Percentiles rank a stretch among this genome's conserved stretches.
Conservation (phyloP, 2,113 vertebrate species). For the Cyphomyrus plagiostoma region DNA sequence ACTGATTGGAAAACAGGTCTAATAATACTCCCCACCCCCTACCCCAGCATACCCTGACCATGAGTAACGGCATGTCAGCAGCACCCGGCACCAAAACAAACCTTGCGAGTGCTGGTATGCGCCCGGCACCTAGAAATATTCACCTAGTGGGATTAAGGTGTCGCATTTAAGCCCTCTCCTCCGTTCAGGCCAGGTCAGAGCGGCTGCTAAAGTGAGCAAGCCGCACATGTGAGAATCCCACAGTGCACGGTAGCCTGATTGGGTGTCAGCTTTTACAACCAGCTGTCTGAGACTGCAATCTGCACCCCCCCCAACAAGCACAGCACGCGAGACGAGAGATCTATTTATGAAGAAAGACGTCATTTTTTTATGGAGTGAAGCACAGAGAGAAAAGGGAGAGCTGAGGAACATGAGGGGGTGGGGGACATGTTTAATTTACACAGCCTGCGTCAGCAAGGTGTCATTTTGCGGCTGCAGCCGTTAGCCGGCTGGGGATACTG, state of each 20-base stretch:
- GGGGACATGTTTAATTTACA: constrained; percentile 54
- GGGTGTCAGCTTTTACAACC: constrained; percentile 45
- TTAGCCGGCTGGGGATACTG: constrained; percentile 60
- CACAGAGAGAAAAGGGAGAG: constrained; percentile 31
- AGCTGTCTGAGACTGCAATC: constrained; percentile 41
- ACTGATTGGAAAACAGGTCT: constrained; percentile 66
- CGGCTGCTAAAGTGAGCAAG: constrained; percentile 41
- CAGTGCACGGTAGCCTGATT: constrained; percentile 46
- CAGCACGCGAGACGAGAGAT: constrained; percentile 37
- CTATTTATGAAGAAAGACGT: constrained; percentile 63
- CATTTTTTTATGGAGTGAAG: constrained; percentile 49
- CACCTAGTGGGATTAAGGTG: constrained; percentile 58
- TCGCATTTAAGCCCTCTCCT: constrained; percentile 54
- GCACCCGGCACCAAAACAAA: constrained; percentile 56
- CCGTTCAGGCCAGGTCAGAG: constrained; percentile 36
- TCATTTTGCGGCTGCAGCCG: constrained; percentile 74
- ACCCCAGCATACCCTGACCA: constrained; percentile 60
- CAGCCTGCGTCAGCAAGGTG: constrained; percentile 51
- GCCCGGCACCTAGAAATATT: constrained; percentile 59
- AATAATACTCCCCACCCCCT: constrained; percentile 65
- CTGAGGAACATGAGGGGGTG: constrained; percentile 23
- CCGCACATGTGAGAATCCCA: constrained; percentile 46
- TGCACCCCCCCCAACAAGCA: constrained; percentile 45
- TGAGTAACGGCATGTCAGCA: constrained; percentile 70
- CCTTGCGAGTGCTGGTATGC: constrained; percentile 39